These are phyloP conservation scores for Eupithecia vulgata DNA, from an alignment of 2,888 invertebrate genomes.

Conservation along the genomic window DNA sequence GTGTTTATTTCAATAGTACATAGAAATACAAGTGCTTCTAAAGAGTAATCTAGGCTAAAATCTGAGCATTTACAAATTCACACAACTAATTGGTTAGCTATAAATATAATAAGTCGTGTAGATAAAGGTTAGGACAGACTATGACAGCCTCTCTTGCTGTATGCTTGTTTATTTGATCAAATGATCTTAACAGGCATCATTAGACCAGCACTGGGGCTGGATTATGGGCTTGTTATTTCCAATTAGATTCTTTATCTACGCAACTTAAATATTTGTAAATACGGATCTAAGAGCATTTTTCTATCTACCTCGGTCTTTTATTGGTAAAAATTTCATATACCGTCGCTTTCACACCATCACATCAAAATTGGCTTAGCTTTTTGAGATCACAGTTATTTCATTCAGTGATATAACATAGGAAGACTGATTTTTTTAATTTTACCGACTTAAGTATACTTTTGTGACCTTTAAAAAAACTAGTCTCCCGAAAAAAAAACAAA, in stretches of 20 bases:
- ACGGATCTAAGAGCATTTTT: background rate
- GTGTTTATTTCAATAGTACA: background rate
- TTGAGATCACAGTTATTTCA: conserved; percentile 27
- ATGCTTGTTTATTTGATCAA: background rate
- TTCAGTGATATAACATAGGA: background rate
- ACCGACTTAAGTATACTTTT: background rate
- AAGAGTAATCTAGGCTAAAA: background rate
- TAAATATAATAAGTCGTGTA: background rate
- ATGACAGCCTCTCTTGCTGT: background rate
- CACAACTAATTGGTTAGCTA: background rate
- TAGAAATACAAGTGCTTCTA: too few relatives aligned
- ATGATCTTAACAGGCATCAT: background rate
- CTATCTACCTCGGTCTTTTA: conserved; percentile 39
- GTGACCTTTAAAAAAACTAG: background rate
- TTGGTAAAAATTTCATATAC: conserved; percentile 49
- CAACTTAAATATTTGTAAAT: background rate
- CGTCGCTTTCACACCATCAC: conserved; percentile 37
- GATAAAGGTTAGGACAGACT: background rate
- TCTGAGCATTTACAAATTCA: background rate
- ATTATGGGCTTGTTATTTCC: background rate
- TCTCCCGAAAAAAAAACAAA: conserved; percentile 1
- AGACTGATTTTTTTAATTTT: conserved; percentile 1
- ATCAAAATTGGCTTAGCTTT: conserved; percentile 33
- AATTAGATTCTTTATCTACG: background rate
- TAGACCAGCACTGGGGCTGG: background rate